Evolutionary conservation across 1,140 invertebrate genomes (phyloP), one percentile per base, ranked within the genome.

Genomic region (Drosophila equinoxialis): DNA sequence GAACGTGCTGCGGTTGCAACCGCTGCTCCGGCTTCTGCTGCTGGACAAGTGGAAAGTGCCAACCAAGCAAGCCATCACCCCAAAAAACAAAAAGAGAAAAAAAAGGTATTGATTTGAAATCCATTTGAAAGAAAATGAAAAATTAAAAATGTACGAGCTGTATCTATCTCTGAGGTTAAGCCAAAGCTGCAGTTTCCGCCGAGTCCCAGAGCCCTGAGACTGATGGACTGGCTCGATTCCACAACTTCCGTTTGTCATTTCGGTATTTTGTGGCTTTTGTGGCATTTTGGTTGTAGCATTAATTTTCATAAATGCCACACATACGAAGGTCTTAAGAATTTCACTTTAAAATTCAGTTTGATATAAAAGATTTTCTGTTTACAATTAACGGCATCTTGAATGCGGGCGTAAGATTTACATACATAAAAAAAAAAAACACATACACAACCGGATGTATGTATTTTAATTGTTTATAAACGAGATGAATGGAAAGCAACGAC

Each of bases 101-200:
- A 39, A 51, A 17, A 20, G 45, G 8, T 69, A 86, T 87, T 78
- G 83, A 89, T 87, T 87, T 87, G 83, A 79, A 74, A 74, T 83
- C 79, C 79, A 73, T 74, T 87, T 73, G 77, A 72, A 78, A 65
- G 69, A 78, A 78, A 77, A 76, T 86, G 68, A 73, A 85, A 85
- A 86, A 86, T 86, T 86, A 86, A 87, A 87, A 87, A 87, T 87
- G 76, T 86, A 87, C 82, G 68, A 79, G 71, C 79, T 51, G 45
- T 51, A 51, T 20, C 17, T 51, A 10, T 20, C 20, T 54, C 14
- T 39, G 20, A 57, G 51, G 66, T 75, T 71, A 67, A 79, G 66
- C 77, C 51, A 62, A 79, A 86, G 83, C 83, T 86, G 76, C 73
- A 79, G 83, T 87, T 86, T 86, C 83, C 83, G 83, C 72, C 65